A percentile compares a stretch with the other conserved stretches of the same genome.
phyloP scores from a whole-genome alignment of 1,140 invertebrate species.

The Leptinotarsa undecemlineata region DNA sequence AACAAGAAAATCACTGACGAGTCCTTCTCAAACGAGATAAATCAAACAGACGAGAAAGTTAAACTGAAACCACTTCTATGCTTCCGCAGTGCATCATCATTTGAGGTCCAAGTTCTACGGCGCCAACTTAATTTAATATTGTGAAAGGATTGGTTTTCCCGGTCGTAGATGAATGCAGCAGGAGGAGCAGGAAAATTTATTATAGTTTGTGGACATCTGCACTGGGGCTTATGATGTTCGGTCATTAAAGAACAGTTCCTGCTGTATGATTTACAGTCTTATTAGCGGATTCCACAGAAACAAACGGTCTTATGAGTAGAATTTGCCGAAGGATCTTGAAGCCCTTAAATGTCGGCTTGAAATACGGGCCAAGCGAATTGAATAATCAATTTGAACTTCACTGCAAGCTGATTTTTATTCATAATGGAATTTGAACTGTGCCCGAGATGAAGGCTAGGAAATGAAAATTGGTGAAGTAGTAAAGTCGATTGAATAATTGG shows the following conservation, averaged over 20 bases:
- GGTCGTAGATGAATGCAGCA: neutral
- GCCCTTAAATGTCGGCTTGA: neutral
- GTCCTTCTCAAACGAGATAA: too few species aligned
- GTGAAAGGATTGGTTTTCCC: conserved; percentile 5
- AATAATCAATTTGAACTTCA: neutral
- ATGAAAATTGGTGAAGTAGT: too few species aligned
- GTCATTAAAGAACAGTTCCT: neutral
- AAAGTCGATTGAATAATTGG: too few species aligned
- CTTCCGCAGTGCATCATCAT: neutral
- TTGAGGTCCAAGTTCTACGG: neutral
- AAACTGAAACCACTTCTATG: neutral
- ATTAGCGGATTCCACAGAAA: neutral
- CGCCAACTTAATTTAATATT: conserved; percentile 2
- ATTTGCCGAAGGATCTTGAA: neutral
- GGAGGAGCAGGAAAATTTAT: conserved; percentile 5
- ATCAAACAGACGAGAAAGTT: neutral
- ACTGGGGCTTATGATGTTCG: conserved; percentile 2
- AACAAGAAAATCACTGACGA: too few species aligned
- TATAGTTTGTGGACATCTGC: conserved; percentile 7
- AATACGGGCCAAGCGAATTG: neutral
- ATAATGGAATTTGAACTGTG: too few species aligned
- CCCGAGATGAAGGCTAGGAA: too few species aligned
- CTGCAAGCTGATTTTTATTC: too few species aligned
- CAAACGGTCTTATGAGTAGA: neutral
- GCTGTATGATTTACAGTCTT: neutral